Conservation (phyloP, 2,888 invertebrate genomes). For the Caenorhabditis sp. region DNA sequence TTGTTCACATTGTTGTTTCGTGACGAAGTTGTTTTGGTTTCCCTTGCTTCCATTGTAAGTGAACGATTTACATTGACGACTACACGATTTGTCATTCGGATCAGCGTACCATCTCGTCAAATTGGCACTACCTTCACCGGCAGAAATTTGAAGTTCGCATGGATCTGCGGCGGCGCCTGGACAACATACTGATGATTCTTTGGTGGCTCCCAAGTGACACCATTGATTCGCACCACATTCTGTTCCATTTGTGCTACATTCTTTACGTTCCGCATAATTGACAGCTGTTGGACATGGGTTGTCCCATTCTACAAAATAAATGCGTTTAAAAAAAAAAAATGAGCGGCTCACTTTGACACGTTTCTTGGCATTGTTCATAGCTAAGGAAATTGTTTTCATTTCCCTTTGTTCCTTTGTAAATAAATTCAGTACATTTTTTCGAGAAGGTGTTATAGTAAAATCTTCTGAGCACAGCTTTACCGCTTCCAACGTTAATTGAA, state of each 20-base stretch:
- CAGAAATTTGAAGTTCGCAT: constrained; percentile 60
- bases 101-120: constrained; percentile 68
- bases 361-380: constrained; percentile 56
- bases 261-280: constrained; percentile 37
- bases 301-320: constrained; percentile 54
- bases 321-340: no score
- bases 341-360: constrained; percentile 65
- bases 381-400: constrained; percentile 69
- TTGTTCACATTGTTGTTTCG: constrained; percentile 64
- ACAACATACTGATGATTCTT: constrained; percentile 64
- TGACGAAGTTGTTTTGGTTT: constrained; percentile 69
- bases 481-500: constrained; percentile 63
- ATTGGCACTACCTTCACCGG: constrained; percentile 63
- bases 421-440: constrained; percentile 65
- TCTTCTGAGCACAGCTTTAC: constrained; percentile 55
- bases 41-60: constrained; percentile 65
- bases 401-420: constrained; percentile 63
- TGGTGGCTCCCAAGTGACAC: constrained; percentile 66
- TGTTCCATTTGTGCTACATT: constrained; percentile 42
- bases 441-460: constrained; percentile 68
- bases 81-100: constrained; percentile 62
- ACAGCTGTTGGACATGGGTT: constrained; percentile 64
- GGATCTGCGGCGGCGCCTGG: constrained; percentile 62
- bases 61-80: constrained; percentile 64
- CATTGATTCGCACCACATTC: constrained; percentile 61